Base-by-base conservation (phyloP, 2,113 vertebrate species). In the Pseudopodoces humilis region DNA sequence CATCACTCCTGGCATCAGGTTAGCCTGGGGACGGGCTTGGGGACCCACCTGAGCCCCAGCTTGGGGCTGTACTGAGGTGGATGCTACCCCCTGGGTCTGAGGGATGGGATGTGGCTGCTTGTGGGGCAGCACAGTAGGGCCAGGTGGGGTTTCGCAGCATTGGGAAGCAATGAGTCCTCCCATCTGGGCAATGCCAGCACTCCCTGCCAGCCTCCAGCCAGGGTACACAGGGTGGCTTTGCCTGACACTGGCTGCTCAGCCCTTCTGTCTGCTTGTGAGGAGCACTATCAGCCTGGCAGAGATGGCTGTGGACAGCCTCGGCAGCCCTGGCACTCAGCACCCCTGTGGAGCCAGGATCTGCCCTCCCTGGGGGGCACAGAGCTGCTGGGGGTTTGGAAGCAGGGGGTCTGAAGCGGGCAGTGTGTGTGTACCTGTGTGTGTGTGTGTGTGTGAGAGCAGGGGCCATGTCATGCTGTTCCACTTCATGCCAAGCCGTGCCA, bases 381-480 rank as follows among this genome's bases (percentile, higher is more conserved):
- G 24, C 43, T 1, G 4, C 62, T 1, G 3, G 53, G 31, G 50
- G 10, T 13, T 60, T 0, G 0, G 63, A 43, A 49, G 13, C 4
- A 5, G 8, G 11, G 7, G 13, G 4, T 7, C 15, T 50, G 56
- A n/a, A 74, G 39, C 0, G 0, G 33, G 25, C 49, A 28, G 25
- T 8, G 8, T 41, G 16, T 41, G 31, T 5, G 1, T 5, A 0
- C 30, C 7, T 16, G 4, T 4, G 13, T 8, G 22, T 13, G 7
- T 6, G 30, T 27, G 28, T 39, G 43, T 23, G 46, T 24, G 13
- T n/a, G n/a, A n/a, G n/a, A 44, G 92, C 46, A 19, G 70, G 21
- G 46, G 20, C 83, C 7, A 0, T 59, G 58, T 30, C 46, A 0
- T 2, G 6, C 80, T 25, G 52, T 49, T n/a, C 43, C 58, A 14